Evolutionary conservation across 2,113 vertebrate species (phyloP).

Genomic region (Phalacrocorax pelagicus): DNA sequence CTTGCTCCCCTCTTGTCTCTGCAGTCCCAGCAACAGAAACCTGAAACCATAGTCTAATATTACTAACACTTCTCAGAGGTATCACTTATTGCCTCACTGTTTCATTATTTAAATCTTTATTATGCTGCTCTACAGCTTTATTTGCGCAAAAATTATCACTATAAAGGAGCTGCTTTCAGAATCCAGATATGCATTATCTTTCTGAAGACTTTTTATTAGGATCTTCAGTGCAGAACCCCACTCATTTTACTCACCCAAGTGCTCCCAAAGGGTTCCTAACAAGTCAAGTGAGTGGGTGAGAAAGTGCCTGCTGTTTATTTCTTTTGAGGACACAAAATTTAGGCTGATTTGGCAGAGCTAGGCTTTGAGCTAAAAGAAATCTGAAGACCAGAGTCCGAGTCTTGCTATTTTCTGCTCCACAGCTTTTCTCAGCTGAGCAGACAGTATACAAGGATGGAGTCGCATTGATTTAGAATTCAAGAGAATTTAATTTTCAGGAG

Average conservation of each 20-base stretch:
- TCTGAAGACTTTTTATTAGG: not conserved
- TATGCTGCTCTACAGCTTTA: not conserved
- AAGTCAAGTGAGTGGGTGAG: not conserved
- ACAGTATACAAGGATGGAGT: not conserved
- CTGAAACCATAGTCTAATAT: not conserved
- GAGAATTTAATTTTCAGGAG: not conserved
- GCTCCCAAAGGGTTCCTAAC: not conserved
- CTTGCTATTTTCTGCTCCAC: not conserved
- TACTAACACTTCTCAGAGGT: not conserved
- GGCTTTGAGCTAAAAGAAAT: not conserved
- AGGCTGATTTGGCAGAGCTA: not conserved
- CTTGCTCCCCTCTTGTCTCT: not conserved
- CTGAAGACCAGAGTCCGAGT: not conserved
- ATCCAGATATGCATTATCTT: not conserved
- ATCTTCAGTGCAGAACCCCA: not conserved
- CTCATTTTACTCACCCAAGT: not conserved
- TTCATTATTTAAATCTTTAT: not conserved
- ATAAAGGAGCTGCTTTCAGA: not conserved
- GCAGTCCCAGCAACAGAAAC: not conserved
- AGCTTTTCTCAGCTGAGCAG: not conserved
- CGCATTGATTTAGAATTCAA: rapidly evolving
- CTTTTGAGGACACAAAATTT: not conserved
- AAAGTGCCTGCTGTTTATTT: not conserved
- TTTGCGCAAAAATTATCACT: not conserved
- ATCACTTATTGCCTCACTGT: not conserved